These are phyloP conservation scores for Microcebus griseorufus DNA, from an alignment of 2,113 vertebrate species.

Conservation along the genomic window DNA sequence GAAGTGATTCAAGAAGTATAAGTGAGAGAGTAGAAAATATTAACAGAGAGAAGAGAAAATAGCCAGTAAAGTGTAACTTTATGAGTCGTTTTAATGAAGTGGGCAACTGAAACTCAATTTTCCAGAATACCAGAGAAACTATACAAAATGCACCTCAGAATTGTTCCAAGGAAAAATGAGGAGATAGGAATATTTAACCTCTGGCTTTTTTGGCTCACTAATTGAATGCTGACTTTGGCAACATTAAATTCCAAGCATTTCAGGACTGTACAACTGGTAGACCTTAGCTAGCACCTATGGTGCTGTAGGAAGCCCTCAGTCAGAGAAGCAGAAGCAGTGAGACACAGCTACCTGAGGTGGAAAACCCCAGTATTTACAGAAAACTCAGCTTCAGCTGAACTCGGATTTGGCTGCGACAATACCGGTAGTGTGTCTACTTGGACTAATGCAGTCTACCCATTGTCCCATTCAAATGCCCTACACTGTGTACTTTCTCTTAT, in stretches of 20 bases:
- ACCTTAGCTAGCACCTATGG: not conserved
- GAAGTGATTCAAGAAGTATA: not conserved
- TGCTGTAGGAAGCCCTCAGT: not conserved
- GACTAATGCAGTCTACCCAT: not conserved
- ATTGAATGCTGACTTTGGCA: not conserved
- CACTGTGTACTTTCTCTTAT: not conserved
- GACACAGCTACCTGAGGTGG: too few species aligned
- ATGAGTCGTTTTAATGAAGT: not conserved
- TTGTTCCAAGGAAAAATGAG: not conserved
- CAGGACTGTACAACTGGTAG: not conserved
- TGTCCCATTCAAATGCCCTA: not conserved
- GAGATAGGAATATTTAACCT: not conserved
- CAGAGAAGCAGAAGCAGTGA: not conserved
- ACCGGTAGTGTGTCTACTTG: too few species aligned
- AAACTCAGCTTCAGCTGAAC: not conserved
- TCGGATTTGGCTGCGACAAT: not conserved
- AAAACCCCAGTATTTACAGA: not conserved
- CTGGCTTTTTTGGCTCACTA: not conserved
- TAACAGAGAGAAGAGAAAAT: not conserved
- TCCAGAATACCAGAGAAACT: not conserved
- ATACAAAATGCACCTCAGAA: not conserved
- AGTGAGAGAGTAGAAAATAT: not conserved
- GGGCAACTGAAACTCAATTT: not conserved
- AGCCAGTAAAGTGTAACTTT: not conserved
- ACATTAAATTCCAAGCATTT: not conserved